phyloP scores from a whole-genome alignment of 2,888 invertebrate genomes.

The Lordiphosa andalusiaca region DNA sequence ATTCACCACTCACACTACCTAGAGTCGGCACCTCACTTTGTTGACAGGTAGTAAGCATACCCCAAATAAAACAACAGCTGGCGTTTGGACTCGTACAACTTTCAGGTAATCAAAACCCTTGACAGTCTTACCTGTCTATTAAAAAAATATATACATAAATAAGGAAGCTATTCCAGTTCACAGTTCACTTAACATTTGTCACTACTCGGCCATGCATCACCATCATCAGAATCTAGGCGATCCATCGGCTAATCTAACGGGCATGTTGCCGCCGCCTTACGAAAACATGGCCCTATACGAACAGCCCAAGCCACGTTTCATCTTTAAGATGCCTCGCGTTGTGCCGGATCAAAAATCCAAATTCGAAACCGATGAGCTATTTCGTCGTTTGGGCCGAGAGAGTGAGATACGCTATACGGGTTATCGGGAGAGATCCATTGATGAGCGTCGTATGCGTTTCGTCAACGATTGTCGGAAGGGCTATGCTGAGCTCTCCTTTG shows the following conservation, averaged over 20 bases:
- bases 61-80: too few relatives aligned
- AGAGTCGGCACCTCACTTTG: too few relatives aligned
- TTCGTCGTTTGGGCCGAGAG: constrained; percentile 94
- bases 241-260: constrained; percentile 79
- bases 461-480: constrained; percentile 96
- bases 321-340: constrained; percentile 98
- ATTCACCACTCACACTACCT: too few relatives aligned
- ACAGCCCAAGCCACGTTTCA: constrained; percentile 92
- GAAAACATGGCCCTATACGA: constrained; percentile 95
- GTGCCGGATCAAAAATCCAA: constrained; percentile 97
- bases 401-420: constrained; percentile 98
- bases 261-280: constrained; percentile 83
- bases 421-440: constrained; percentile 92
- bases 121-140: background rate
- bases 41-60: too few relatives aligned
- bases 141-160: background rate
- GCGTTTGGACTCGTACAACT: too few relatives aligned
- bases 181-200: constrained; percentile 26
- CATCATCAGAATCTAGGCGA: constrained; percentile 58
- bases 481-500: constrained; percentile 95
- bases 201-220: constrained; percentile 21
- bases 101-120: background rate
- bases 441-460: constrained; percentile 94
- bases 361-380: constrained; percentile 97
- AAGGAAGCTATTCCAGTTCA: background rate